Evolutionary conservation across 2,888 invertebrate genomes (phyloP).

Genomic region (Eudemis profundana): DNA sequence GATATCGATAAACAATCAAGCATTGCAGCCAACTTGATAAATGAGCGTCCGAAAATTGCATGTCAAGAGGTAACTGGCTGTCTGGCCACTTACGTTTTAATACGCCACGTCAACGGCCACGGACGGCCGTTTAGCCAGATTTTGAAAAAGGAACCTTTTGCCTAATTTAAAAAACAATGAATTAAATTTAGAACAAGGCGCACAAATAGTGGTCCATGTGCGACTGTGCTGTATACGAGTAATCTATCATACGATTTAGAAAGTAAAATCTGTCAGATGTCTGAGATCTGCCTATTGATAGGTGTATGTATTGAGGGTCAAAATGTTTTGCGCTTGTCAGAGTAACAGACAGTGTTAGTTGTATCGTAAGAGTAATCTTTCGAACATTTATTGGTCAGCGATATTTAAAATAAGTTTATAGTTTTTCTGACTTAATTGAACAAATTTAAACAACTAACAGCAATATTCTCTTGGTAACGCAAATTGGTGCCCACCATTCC

Average conservation of each 20-base stretch:
- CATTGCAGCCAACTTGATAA: slow-evolving; percentile 66
- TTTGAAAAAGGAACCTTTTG: slow-evolving; percentile 27
- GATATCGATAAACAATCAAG: slow-evolving; percentile 60
- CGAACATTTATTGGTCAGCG: neutral
- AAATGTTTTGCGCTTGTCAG: slow-evolving; percentile 9
- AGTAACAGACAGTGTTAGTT: neutral
- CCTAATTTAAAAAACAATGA: slow-evolving; percentile 31
- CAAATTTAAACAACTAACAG: neutral
- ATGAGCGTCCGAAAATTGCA: slow-evolving; percentile 82
- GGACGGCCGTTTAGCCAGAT: slow-evolving; percentile 30
- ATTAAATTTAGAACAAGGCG: slow-evolving; percentile 3
- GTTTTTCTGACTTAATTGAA: too few relatives aligned
- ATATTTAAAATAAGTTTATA: neutral
- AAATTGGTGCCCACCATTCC: neutral
- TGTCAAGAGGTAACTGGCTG: slow-evolving; percentile 79
- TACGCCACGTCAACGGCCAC: slow-evolving; percentile 68
- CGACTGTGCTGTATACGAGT: neutral
- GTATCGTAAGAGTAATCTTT: slow-evolving; percentile 1
- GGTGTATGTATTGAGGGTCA: slow-evolving; percentile 19
- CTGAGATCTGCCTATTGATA: slow-evolving; percentile 12
- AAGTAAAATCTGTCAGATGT: slow-evolving; percentile 27
- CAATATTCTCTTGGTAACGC: neutral
- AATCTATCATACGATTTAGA: slow-evolving; percentile 17
- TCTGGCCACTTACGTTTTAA: slow-evolving; percentile 77
- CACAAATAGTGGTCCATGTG: too few relatives aligned